These are phyloP conservation scores for Chaetura pelagica DNA, from an alignment of 2,113 vertebrate genomes.

Conservation along the genomic window DNA sequence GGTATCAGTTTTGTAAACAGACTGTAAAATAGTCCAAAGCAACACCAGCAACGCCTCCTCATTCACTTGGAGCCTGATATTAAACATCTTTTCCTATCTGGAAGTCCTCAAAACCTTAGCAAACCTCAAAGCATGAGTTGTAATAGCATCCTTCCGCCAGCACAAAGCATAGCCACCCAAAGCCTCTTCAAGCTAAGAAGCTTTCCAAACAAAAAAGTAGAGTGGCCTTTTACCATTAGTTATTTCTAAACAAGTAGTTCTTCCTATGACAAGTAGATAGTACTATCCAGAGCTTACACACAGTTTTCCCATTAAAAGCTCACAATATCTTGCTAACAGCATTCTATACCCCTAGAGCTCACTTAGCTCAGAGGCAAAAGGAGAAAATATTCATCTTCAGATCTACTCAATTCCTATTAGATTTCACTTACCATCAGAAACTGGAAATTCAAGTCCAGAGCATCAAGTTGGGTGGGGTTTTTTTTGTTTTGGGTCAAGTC, in stretches of 20 bases:
- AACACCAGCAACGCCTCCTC: background rate
- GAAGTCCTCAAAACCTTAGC: background rate
- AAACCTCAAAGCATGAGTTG: background rate
- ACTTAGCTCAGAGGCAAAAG: background rate
- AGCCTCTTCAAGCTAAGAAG: background rate
- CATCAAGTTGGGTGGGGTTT: background rate
- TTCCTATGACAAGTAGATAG: background rate
- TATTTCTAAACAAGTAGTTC: slow-evolving; percentile 1
- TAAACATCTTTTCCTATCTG: background rate
- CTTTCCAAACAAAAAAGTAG: background rate
- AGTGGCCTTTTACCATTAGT: background rate
- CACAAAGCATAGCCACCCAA: background rate
- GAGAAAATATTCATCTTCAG: background rate
- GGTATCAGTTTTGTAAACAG: background rate
- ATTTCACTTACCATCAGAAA: background rate
- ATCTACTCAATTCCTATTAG: background rate
- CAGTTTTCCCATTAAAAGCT: background rate
- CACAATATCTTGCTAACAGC: background rate
- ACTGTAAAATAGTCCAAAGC: background rate
- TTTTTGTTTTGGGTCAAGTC: background rate
- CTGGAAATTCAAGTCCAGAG: background rate
- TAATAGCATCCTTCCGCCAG: background rate
- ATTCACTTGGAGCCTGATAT: background rate
- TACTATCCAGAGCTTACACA: background rate
- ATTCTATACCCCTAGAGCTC: background rate